A percentile compares a stretch with the other conserved stretches of the same genome.
These are phyloP conservation scores for Patiria pectinifera DNA, from an alignment of 53 echinoderm and acorn worm genomes.

Conservation along the genomic window DNA sequence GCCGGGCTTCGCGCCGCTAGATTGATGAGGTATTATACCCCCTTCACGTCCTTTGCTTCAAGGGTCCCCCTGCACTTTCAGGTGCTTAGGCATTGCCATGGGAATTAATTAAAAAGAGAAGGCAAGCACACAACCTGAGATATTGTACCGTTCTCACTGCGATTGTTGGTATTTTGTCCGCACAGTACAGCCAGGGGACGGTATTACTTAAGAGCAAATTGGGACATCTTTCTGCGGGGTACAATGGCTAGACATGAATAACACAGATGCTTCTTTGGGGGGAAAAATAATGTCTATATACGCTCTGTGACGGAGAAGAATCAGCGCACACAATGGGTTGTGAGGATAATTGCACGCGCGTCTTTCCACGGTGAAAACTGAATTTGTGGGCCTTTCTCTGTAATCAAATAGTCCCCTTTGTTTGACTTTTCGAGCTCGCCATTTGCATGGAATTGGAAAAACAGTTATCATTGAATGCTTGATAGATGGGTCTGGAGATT, in stretches of 20 bases:
- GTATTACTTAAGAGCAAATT: not conserved
- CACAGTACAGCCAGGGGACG: not conserved
- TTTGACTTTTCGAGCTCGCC: not conserved
- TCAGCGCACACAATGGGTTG: not conserved
- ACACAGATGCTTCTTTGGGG: too few species aligned
- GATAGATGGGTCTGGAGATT: not conserved
- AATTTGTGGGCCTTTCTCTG: too few species aligned
- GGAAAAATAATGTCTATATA: too few species aligned
- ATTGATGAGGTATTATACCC: not conserved
- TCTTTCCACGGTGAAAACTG: too few species aligned
- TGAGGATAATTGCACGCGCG: not conserved
- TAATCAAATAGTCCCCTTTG: not conserved
- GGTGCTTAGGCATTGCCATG: not conserved
- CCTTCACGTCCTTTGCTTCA: not conserved
- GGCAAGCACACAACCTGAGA: not conserved
- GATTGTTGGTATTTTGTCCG: not conserved
- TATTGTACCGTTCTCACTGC: not conserved
- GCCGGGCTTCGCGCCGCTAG: not conserved
- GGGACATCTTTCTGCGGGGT: not conserved
- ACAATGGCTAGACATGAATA: not conserved
- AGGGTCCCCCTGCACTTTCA: not conserved
- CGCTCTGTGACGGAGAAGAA: too few species aligned
- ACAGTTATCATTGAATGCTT: not conserved
- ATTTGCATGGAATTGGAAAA: not conserved
- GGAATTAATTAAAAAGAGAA: conserved; percentile 7